These are phyloP conservation scores for Hemitrygon akajei DNA, from an alignment of 2,797 vertebrate species.

Conservation along the genomic window DNA sequence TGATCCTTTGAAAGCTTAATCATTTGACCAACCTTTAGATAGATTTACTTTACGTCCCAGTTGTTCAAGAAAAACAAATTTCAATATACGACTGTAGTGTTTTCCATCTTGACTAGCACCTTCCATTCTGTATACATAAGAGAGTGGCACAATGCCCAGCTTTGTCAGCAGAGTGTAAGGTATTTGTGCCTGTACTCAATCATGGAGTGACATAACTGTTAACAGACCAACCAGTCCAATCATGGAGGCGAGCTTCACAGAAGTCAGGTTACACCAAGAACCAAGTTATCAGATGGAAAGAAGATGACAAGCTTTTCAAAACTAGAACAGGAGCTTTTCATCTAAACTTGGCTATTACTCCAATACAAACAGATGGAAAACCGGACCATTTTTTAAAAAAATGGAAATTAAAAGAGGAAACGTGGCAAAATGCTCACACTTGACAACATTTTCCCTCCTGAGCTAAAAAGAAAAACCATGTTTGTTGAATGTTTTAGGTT, in stretches of 20 bases:
- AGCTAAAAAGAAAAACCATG: not conserved
- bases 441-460: not conserved
- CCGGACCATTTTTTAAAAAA: not conserved
- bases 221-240: not conserved
- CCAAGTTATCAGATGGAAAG: not conserved
- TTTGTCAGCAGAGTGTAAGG: not conserved
- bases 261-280: not conserved
- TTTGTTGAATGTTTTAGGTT: not conserved
- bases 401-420: not conserved
- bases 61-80: constrained; percentile 16
- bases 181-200: constrained; percentile 23
- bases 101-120: not conserved
- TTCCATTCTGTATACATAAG: constrained; percentile 1
- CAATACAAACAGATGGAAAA: not conserved
- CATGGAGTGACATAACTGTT: not conserved
- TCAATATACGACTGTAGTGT: not conserved
- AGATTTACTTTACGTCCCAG: not conserved
- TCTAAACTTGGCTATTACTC: not conserved
- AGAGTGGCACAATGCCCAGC: constrained; percentile 12
- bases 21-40: not conserved
- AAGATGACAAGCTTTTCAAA: not conserved
- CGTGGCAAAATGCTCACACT: not conserved
- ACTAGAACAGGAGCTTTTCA: not conserved
- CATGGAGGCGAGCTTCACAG: not conserved
- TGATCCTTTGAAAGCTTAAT: not conserved